phyloP scores from a whole-genome alignment of 2,113 vertebrate species.

The Cavia aperea region DNA sequence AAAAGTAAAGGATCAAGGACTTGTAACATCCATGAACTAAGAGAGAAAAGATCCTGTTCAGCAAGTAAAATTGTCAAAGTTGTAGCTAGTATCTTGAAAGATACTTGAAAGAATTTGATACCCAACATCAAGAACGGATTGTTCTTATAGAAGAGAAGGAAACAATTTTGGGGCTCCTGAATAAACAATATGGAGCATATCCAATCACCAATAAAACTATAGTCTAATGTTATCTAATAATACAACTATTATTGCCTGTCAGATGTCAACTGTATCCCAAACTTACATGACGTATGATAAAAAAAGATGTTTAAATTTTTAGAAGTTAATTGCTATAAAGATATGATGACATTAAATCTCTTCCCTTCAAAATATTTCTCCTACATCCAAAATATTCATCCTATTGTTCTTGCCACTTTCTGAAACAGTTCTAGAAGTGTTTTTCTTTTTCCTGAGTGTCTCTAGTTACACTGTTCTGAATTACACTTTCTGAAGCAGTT shows the following conservation, averaged over 20 bases:
- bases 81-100: not conserved
- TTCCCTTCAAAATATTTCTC: not conserved
- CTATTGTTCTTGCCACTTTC: not conserved
- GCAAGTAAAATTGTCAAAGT: not conserved
- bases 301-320: not conserved
- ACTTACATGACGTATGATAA: not conserved
- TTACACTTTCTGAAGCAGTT: not conserved
- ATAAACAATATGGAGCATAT: not conserved
- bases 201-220: not conserved
- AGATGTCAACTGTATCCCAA: not conserved
- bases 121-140: not conserved
- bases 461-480: not conserved
- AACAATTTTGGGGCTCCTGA: not conserved
- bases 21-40: not conserved
- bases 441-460: not conserved
- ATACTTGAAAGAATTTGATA: not conserved
- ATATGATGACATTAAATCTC: not conserved
- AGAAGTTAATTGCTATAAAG: not conserved
- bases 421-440: not conserved
- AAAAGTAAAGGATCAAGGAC: not conserved
- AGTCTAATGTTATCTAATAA: not conserved
- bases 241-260: not conserved
- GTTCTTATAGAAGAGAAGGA: not conserved
- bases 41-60: not conserved
- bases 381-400: not conserved